Evolutionary conservation across 2,888 invertebrate genomes (phyloP).

Genomic region (Dasypogon diadema): DNA sequence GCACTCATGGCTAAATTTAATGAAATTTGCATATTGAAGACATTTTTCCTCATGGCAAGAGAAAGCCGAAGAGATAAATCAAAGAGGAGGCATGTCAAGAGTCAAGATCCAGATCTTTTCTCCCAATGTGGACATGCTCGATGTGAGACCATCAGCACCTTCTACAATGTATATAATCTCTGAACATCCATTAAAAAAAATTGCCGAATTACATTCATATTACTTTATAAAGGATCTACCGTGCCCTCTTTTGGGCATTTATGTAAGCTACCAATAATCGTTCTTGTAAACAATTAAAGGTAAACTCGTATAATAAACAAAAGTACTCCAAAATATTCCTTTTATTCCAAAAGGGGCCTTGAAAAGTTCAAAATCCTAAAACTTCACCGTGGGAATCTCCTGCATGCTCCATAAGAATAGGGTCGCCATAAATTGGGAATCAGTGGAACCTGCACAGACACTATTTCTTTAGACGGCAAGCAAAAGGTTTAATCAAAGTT

Average conservation of each 20-base stretch:
- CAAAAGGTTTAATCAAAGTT: constrained; percentile 31
- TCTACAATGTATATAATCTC: too few relatives aligned
- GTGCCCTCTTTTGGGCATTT: too few relatives aligned
- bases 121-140: too few relatives aligned
- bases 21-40: constrained; percentile 47
- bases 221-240: too few relatives aligned
- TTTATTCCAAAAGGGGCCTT: not conserved
- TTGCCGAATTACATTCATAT: too few relatives aligned
- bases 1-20: constrained; percentile 11
- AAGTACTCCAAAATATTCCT: too few relatives aligned
- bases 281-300: too few relatives aligned
- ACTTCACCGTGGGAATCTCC: not conserved
- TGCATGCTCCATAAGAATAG: constrained; percentile 2
- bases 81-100: not conserved
- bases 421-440: constrained; percentile 17
- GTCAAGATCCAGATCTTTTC: not conserved
- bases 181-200: too few relatives aligned
- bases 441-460: constrained; percentile 1
- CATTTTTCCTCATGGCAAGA: not conserved
- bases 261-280: too few relatives aligned
- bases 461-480: constrained; percentile 7
- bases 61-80: not conserved
- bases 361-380: constrained; percentile 24
- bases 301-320: too few relatives aligned
- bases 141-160: too few relatives aligned